Base-by-base conservation (phyloP, 2,113 vertebrate genomes). In the Harpagus bidentatus region DNA sequence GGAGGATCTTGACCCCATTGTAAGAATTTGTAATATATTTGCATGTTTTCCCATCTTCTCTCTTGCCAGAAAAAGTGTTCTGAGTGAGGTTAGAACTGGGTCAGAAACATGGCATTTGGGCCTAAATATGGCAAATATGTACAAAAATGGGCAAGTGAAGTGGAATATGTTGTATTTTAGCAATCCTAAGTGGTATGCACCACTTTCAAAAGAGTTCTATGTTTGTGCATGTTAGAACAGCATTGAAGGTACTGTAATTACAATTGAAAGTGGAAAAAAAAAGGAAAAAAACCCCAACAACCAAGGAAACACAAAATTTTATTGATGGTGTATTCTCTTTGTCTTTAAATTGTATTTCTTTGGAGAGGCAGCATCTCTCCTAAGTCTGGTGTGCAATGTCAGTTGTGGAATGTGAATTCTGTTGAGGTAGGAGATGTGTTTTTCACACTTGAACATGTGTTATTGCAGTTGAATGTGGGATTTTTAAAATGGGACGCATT, bases 261-360 rank as follows among this genome's bases (percentile, higher is more conserved):
- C 38, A 45, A 3, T 11, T 50, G 38, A 40, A 74, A 87, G 3
- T 53, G 18, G 18, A 4, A 48, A 38, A 53, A 47, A 53, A 53
- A 9, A 0, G 1, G 2, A 2, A 16, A 14, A 4, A 55, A 45
- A 2, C 0, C 5, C 23, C 13, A 14, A 21, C 15, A 17, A 28
- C 16, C 32, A 53, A 71, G 17, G 20, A 81, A 82, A 58, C 11
- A 19, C 16, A 66, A 55, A 66, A n/a, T 22, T 69, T 31, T 42
- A 26, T 31, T 55, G 43, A 25, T 58, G 1, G 1, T 22, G 7
- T 48, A 7, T 50, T 71, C 10, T 45, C 23, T 29, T 72, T 67
- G 21, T 61, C 29, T 78, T 71, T 26, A 21, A 73, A 50, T 6
- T 74, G 14, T 28, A 12, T 56, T 50, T 87, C 36, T 62, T 20